Percentiles rank a stretch among this genome's conserved stretches.
Conservation (phyloP, 2,797 vertebrate species). For the Capromys pilorides region DNA sequence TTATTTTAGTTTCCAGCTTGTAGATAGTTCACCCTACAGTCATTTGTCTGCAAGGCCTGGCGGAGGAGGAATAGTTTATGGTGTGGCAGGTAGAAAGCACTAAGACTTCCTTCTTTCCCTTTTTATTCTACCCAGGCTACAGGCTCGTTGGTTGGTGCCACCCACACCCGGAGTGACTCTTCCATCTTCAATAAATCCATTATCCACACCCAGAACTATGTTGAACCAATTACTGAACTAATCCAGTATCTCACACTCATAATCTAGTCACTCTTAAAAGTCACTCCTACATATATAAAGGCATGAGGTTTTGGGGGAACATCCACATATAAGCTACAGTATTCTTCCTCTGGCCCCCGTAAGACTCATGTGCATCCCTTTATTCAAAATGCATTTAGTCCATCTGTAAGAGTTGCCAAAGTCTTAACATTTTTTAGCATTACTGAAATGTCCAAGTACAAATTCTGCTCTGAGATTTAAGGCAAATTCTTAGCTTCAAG, state of each 20-base stretch:
- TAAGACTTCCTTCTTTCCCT: neutral
- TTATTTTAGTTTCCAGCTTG: neutral
- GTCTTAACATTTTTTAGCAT: neutral
- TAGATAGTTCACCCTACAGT: neutral
- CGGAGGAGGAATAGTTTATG: neutral
- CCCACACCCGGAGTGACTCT: neutral
- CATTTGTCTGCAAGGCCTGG: neutral
- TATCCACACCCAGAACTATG: neutral
- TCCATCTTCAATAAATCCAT: neutral
- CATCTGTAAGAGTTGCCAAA: neutral
- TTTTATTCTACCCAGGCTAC: neutral
- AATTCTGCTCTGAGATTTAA: no score
- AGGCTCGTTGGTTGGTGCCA: neutral
- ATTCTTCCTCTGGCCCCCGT: no score
- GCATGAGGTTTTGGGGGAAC: neutral
- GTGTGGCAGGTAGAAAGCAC: neutral
- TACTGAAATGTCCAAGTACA: no score
- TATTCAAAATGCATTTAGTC: neutral
- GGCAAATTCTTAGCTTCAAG: no score
- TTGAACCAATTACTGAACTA: neutral
- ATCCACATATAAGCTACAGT: neutral
- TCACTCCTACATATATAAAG: neutral
- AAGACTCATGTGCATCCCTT: neutral
- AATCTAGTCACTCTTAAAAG: neutral
- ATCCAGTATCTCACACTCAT: neutral